Evolutionary conservation across 2,797 vertebrate species (phyloP), one percentile per base, ranked within the genome.

Genomic region (Benthosema pterotum): DNA sequence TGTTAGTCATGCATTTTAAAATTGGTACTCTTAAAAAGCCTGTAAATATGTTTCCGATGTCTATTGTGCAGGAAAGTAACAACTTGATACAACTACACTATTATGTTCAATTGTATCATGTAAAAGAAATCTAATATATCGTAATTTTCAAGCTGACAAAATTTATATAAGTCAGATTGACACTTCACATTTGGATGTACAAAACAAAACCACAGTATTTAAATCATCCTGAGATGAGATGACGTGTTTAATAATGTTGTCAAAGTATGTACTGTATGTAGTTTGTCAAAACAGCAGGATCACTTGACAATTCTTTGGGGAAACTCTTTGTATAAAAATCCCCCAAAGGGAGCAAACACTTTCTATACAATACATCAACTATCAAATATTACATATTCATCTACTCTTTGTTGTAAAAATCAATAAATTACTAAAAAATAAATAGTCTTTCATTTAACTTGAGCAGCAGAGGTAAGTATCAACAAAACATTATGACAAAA

Each of bases 371-470:
- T 74, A 84, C 63, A 75, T 66, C 67, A 86, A 78, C 75, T 85
- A 85, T 80, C 89, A 56, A 77, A 88, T 79, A n/a, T 86, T 82
- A 89, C 73, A 83, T 83, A 86, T 76, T 74, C 59, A 71, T 60
- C 67, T 82, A 64, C 70, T 69, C 72, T 80, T 78, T 82, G 78
- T 81, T 83, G 76, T 87, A 87, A 86, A 91, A 88, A 84, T 86
- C 82, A 98, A 98, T 98, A 98, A 98, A 96, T 98, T 96, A 93
- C 87, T 94, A 72, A 89, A 72, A 89, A 98, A 98, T 98, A 98
- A 98, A 97, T 98, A 97, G 89, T 83, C 57, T 84, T 81, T 83
- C 74, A 84, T 75, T 77, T 83, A 83, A 89, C 80, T 82, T 64
- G 93, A 93, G 90, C 93, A 95, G 93, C 93, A 93, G 88, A 92